Base-by-base conservation (phyloP, 2,888 invertebrate species). In the Micropterix aruncella region DNA sequence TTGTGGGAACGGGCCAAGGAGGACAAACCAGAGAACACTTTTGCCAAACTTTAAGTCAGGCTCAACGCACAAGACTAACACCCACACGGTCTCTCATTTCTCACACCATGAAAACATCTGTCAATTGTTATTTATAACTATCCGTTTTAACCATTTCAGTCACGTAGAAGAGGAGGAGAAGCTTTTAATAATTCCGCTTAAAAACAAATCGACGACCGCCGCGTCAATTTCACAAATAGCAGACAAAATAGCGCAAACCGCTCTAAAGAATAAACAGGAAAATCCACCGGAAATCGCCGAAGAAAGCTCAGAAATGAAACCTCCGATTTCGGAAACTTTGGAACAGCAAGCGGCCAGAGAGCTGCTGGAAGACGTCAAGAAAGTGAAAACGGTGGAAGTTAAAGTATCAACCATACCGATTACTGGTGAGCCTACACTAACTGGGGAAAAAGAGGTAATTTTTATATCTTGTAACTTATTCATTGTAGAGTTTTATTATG, bases 341-440 rank as follows among this genome's bases (percentile, higher is more conserved):
- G 78, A 84, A 58, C 75, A 81, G 59, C 89, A 86, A 16, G 79
- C 80, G 1, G 69, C 77, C 48, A 87, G 89, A 63, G 63, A 90
- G 19, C 55, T 89, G 39, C 71, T 75, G 51, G 81, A 79, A 55
- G 61, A 71, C 1, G 12, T 5, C 12, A 65, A 63, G 17, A 64
- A 68, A 27, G 55, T 59, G 17, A 59, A 66, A 14, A 63, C 59
- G 51, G 54, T 60, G 1, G 63, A 68, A 39, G 53, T 53, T 2
- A 56, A 62, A 41, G 54, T 60, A 4, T 57, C 77, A 15, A 65
- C 73, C 2, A 63, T 86, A 9, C 75, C 80, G 1, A 52, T 79
- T n/a, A 67, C 70, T n/a, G 65, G 67, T 9, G 67, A 74, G 41
- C 63, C 75, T 44, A 69, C 75, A 16, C 59, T 79, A 12, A 68